A percentile compares a stretch with the other conserved stretches of the same genome.
These are phyloP conservation scores for Tetanocera ferruginea DNA, from an alignment of 2,888 invertebrate genomes.

Conservation along the genomic window DNA sequence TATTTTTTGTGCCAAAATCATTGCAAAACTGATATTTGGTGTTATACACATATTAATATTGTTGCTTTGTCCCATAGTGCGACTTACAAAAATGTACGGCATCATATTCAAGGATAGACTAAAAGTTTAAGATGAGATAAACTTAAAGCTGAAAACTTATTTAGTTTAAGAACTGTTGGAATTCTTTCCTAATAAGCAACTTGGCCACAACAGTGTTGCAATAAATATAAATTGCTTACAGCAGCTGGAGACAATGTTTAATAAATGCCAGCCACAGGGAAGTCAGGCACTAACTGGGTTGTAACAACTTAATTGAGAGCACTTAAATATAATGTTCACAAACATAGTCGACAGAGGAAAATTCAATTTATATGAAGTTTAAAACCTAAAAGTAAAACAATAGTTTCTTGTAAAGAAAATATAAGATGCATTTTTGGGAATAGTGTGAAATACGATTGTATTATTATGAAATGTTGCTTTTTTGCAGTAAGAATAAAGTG, in stretches of 20 bases:
- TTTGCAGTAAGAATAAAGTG: background rate
- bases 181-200: background rate
- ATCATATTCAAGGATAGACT: too few species aligned
- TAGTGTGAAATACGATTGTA: too few species aligned
- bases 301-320: background rate
- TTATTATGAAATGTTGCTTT: too few species aligned
- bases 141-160: too few species aligned
- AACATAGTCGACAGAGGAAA: too few species aligned
- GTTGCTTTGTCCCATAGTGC: too few species aligned
- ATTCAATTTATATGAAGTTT: too few species aligned
- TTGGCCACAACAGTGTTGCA: background rate
- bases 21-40: too few species aligned
- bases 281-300: background rate
- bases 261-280: background rate
- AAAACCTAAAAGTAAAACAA: background rate
- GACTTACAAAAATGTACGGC: too few species aligned
- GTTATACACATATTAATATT: too few species aligned
- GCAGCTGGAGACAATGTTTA: constrained; percentile 11
- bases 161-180: background rate
- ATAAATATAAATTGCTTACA: background rate
- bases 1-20: too few species aligned
- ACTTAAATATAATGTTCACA: background rate
- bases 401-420: background rate
- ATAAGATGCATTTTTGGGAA: background rate
- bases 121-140: too few species aligned